A percentile compares a stretch with the other conserved stretches of the same genome.
phyloP scores from a whole-genome alignment of 2,113 vertebrate genomes.

The Sialia sialis region DNA sequence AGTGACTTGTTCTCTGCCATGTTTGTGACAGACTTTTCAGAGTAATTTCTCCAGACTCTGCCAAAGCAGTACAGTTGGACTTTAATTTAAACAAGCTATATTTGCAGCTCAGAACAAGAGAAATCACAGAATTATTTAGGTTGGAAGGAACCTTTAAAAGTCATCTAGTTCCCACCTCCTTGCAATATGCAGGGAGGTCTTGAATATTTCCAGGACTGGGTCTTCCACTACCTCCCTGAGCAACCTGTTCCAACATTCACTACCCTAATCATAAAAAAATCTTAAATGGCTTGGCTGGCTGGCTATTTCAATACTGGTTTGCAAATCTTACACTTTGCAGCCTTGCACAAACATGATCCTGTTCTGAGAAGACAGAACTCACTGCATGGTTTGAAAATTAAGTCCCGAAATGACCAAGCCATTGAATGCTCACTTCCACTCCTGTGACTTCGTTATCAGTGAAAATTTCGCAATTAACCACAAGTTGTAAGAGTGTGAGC shows the following conservation, averaged over 20 bases:
- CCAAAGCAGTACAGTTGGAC: neutral
- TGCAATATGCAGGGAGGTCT: neutral
- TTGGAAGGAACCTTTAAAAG: neutral
- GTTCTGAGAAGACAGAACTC: neutral
- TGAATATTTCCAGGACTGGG: neutral
- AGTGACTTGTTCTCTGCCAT: neutral
- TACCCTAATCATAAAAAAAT: neutral
- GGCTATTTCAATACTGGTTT: neutral
- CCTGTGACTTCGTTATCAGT: neutral
- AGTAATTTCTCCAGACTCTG: neutral
- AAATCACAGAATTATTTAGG: neutral
- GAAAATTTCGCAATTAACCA: neutral
- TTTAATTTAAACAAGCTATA: neutral
- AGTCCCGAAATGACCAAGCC: neutral
- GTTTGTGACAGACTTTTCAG: neutral
- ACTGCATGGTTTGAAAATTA: neutral
- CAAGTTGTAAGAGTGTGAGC: neutral
- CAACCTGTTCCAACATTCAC: neutral
- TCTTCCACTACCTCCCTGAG: neutral
- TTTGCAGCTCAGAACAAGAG: neutral
- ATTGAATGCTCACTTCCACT: neutral
- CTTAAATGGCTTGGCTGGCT: neutral
- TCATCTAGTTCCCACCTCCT: neutral
- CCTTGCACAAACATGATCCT: neutral
- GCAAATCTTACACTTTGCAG: neutral